These are phyloP conservation scores for Papilio elwesi DNA, from an alignment of 2,888 invertebrate species.

Conservation along the genomic window DNA sequence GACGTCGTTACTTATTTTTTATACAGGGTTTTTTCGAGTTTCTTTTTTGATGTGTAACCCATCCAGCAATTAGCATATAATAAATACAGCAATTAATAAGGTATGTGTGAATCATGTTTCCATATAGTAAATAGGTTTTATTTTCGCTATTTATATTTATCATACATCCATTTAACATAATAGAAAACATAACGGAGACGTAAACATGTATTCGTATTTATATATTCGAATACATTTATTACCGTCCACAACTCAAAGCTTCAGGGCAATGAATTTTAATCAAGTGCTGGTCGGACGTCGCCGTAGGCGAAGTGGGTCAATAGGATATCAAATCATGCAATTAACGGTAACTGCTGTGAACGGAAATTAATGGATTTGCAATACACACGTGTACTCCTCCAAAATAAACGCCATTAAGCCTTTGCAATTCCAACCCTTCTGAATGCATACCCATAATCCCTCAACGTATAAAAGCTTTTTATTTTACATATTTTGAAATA, in stretches of 20 bases:
- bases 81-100: too few species aligned
- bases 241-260: conserved; percentile 30
- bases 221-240: conserved; percentile 27
- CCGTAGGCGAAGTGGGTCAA: conserved; percentile 31
- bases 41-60: too few species aligned
- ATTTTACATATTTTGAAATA: background rate
- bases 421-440: background rate
- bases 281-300: conserved; percentile 30
- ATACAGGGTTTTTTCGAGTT: too few species aligned
- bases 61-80: too few species aligned
- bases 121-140: background rate
- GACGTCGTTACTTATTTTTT: too few species aligned
- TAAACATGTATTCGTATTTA: conserved; percentile 38
- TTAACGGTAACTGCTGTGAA: conserved; percentile 30
- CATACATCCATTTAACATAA: background rate
- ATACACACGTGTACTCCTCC: conserved; percentile 10
- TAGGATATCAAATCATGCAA: conserved; percentile 36
- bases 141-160: background rate
- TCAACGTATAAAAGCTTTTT: background rate
- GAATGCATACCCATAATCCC: background rate
- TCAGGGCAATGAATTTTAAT: conserved; percentile 41
- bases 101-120: too few species aligned
- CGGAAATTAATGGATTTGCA: conserved; percentile 23
- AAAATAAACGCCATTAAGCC: background rate
- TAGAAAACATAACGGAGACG: background rate